Base-by-base conservation (phyloP, 2,113 vertebrate genomes). In the Lucifuga dentata region DNA sequence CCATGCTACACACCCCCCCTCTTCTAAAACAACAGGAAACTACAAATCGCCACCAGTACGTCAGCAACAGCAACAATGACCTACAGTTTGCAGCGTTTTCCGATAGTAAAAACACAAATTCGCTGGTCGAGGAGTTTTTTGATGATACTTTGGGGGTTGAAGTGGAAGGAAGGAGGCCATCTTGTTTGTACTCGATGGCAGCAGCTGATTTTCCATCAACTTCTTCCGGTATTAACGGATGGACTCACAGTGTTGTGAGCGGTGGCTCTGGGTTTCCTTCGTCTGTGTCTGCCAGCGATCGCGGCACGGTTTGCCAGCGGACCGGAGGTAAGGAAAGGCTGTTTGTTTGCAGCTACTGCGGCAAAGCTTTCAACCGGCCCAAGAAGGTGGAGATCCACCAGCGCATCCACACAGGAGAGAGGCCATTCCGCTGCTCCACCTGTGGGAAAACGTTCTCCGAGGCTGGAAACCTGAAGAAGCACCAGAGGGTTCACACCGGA, bases 341-440 rank as follows among this genome's bases (percentile, higher is more conserved):
- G 17, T 92, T 93, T 44, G 84, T 86, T 15, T 92, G 92, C 73
- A 87, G 78, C 20, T 90, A 85, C 58, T 92, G 92, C 7, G 91
- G 92, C 17, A 93, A 93, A 58, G 88, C 86, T 17, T 92, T 92
- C 26, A 91, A 92, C 59, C 84, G 91, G 13, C 90, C 92, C 12
- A 92, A 92, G 68, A 93, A 93, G 60, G 86, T 93, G 61, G 90
- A 92, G 53, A 93, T 92, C 49, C 92, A 93, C 72, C 91, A 92
- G n/a, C 81, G 91, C 0, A 77, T 92, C 32, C 92, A 93, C 81
- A 92, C 92, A 0, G 90, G 92, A 0, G 92, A 93, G 84, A 92
- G 86, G 26, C 92, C 91, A 0, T 93, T 90, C 79, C 80, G 88
- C 48, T 93, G 92, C 67, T 69, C 83, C 51, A 91, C 88, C 0